Percentiles rank a stretch among this genome's conserved stretches.
Evolutionary conservation across 2,113 vertebrate species (phyloP).

Genomic region (Pluvianellus socialis): DNA sequence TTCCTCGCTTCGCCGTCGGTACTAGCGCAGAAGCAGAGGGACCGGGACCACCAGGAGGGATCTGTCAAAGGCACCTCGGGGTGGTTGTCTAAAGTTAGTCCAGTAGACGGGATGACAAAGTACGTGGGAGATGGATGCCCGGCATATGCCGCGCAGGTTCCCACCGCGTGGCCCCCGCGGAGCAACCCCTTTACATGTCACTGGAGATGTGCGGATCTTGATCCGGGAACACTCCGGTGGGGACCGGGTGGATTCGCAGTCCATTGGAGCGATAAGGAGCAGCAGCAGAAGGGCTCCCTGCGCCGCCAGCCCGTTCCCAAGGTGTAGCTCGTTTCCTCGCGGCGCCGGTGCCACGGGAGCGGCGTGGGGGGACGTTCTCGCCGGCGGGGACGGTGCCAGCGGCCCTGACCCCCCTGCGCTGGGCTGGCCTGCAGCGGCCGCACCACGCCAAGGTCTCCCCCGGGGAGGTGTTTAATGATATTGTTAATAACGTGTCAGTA

Average conservation of each 20-base stretch:
- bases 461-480: fast-evolving
- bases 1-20: fast-evolving
- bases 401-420: neutral
- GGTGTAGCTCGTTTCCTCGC: fast-evolving
- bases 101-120: neutral
- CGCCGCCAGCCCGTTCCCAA: neutral
- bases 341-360: fast-evolving
- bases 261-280: neutral
- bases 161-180: fast-evolving
- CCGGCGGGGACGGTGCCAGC: neutral
- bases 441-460: fast-evolving
- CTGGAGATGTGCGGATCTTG: neutral
- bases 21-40: neutral
- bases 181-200: neutral
- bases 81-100: neutral
- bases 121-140: no score
- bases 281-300: neutral
- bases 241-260: no score
- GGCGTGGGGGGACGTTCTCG: fast-evolving
- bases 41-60: neutral
- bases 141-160: fast-evolving
- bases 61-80: no score
- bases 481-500: neutral
- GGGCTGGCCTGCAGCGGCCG: fast-evolving
- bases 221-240: neutral